Percentiles rank a stretch among this genome's conserved stretches.
Conservation (phyloP, 2,113 vertebrate genomes). For the Crotalus helleri region DNA sequence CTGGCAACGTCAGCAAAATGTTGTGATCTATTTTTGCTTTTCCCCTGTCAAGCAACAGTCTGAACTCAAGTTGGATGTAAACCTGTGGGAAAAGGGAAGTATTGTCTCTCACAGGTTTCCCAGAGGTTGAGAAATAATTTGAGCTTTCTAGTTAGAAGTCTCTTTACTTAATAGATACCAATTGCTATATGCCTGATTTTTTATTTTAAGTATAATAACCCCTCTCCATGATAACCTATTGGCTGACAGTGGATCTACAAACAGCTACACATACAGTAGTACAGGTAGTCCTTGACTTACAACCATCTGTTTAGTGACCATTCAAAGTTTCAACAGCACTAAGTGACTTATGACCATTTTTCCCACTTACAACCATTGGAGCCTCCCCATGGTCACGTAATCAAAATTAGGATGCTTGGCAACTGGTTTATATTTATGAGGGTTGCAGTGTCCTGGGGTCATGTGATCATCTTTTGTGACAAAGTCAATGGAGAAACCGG, state of each 20-base stretch:
- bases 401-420: background rate
- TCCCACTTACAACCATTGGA: background rate
- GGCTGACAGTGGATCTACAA: background rate
- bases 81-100: background rate
- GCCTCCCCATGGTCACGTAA: background rate
- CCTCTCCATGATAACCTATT: background rate
- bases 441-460: background rate
- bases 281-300: background rate
- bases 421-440: background rate
- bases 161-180: background rate
- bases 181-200: background rate
- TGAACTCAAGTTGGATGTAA: background rate
- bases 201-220: background rate
- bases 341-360: background rate
- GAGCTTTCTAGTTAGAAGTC: background rate
- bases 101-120: too few species aligned
- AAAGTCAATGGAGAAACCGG: background rate
- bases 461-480: background rate
- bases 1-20: constrained; percentile 2
- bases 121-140: background rate
- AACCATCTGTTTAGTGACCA: background rate
- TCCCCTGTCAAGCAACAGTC: background rate
- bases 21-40: background rate
- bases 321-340: background rate
- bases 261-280: background rate